Conservation (phyloP, 2,888 invertebrate genomes). For the Caenorhabditis plicata region DNA sequence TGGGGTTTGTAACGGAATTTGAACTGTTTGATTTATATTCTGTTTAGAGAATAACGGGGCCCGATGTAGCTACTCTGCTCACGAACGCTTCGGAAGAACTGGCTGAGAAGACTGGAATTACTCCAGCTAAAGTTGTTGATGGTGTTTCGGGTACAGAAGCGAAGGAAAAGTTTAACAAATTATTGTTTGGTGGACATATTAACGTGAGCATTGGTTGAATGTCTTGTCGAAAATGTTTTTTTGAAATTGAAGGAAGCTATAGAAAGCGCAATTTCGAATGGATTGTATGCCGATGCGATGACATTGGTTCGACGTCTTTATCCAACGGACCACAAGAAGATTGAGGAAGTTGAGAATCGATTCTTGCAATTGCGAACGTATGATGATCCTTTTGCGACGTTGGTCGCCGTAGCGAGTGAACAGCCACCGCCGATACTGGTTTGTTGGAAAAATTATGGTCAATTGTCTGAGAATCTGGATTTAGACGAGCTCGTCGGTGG, state of each 20-base stretch:
- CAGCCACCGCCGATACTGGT: conserved; percentile 50
- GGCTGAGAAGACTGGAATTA: conserved; percentile 13
- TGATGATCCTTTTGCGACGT: conserved; percentile 54
- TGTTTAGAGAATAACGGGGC: conserved; percentile 58
- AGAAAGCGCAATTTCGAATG: conserved; percentile 51
- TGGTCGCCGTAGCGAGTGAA: conserved; percentile 47
- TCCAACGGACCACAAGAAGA: conserved; percentile 29
- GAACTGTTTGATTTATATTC: background rate
- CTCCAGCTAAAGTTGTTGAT: background rate
- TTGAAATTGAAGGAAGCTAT: conserved; percentile 51
- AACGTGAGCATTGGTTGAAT: conserved; percentile 10
- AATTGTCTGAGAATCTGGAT: background rate
- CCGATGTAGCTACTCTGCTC: conserved; percentile 57
- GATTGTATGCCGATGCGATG: conserved; percentile 55
- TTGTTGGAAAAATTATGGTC: background rate
- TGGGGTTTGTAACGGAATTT: conserved; percentile 42
- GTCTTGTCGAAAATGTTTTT: background rate
- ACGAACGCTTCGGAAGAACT: conserved; percentile 25
- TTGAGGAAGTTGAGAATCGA: conserved; percentile 47
- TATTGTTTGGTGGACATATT: conserved; percentile 30
- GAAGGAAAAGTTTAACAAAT: conserved; percentile 29
- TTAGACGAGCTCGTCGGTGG: conserved; percentile 44
- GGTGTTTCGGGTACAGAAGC: conserved; percentile 9
- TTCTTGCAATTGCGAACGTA: conserved; percentile 45
- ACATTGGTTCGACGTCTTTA: conserved; percentile 32